Percentiles rank a stretch among this genome's conserved stretches.
These are phyloP conservation scores for Pedionomus torquatus DNA, from an alignment of 2,113 vertebrate species.

Conservation along the genomic window DNA sequence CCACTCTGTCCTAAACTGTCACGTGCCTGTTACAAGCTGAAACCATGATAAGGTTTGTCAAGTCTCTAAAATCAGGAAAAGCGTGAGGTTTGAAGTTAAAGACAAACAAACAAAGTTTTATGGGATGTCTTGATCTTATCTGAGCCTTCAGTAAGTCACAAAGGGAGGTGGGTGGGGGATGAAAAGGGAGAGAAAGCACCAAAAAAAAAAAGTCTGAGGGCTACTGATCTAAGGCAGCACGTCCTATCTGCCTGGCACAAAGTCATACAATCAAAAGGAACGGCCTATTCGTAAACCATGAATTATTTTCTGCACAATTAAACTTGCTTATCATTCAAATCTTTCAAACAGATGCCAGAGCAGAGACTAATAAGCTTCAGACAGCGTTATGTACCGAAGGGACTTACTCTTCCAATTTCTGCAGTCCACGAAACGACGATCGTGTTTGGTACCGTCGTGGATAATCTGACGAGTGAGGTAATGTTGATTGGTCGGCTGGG, in stretches of 20 bases:
- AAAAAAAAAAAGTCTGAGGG: not conserved
- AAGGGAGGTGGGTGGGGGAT: not conserved
- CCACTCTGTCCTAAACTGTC: rapidly evolving
- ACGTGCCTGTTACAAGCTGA: not conserved
- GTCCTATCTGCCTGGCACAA: rapidly evolving
- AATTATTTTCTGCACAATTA: not conserved
- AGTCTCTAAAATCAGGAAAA: not conserved
- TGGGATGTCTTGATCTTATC: not conserved
- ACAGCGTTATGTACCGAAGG: not conserved
- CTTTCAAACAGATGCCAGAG: not conserved
- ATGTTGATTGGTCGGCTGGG: conserved; percentile 99
- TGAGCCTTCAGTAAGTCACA: not conserved
- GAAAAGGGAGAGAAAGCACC: not conserved
- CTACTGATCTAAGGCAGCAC: not conserved
- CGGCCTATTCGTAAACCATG: not conserved
- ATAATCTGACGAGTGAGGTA: conserved; percentile 96
- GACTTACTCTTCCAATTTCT: conserved; percentile 94
- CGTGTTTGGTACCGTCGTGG: conserved; percentile 96
- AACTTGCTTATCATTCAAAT: not conserved
- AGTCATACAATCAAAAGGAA: not conserved
- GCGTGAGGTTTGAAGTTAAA: not conserved
- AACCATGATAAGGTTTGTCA: not conserved
- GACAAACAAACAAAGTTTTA: not conserved
- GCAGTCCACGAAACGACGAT: conserved; percentile 98
- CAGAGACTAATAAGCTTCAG: not conserved